These are phyloP conservation scores for Tetramorium simillimum DNA, from an alignment of 1,140 invertebrate species.

Conservation along the genomic window DNA sequence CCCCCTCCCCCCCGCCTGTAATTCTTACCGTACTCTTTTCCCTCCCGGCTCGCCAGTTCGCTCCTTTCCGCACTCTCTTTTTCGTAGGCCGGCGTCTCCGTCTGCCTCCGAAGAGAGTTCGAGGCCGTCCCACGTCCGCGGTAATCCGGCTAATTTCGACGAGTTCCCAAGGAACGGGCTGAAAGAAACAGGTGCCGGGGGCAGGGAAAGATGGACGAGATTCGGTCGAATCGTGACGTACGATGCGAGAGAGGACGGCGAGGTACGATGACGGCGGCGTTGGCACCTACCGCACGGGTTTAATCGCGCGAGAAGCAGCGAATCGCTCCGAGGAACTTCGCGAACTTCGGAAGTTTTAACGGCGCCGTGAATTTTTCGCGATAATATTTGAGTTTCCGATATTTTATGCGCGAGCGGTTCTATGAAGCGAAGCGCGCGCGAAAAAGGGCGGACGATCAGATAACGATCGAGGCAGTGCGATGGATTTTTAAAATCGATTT, in stretches of 20 bases:
- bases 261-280: neutral
- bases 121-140: conserved; percentile 67
- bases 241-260: conserved; percentile 11
- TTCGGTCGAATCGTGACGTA: conserved; percentile 58
- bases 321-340: conserved; percentile 17
- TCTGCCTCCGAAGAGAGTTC: conserved; percentile 59
- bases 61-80: conserved; percentile 4
- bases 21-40: conserved; percentile 20
- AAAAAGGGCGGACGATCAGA: conserved; percentile 7
- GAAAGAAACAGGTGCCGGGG: conserved; percentile 55
- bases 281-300: conserved; percentile 45
- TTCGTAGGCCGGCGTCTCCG: conserved; percentile 29
- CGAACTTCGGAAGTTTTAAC: conserved; percentile 46
- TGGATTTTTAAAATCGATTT: neutral
- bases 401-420: conserved; percentile 37
- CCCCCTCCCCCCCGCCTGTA: no score
- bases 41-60: conserved; percentile 6
- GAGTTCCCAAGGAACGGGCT: conserved; percentile 55
- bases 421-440: neutral
- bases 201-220: conserved; percentile 63
- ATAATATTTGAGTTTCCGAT: conserved; percentile 41
- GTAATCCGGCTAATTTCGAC: conserved; percentile 70
- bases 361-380: conserved; percentile 40
- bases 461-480: neutral
- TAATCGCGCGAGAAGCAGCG: conserved; percentile 50